Evolutionary conservation across 92 coral and sea anemone species (phyloP), one percentile per base, ranked within the genome.

Genomic region (Parazoanthus darwini): DNA sequence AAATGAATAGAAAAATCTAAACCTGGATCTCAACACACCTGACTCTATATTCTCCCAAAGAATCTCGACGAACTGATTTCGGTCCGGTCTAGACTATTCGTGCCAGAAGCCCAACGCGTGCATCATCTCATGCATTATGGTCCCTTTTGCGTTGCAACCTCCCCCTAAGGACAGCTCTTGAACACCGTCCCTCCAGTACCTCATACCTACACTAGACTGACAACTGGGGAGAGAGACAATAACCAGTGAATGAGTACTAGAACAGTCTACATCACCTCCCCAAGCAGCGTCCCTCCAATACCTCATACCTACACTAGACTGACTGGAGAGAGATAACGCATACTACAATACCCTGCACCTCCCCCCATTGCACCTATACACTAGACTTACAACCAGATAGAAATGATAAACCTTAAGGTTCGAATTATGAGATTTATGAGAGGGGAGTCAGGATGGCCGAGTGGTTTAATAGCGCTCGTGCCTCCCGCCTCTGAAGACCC

Each of bases 41-140:
- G 75, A 59, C 23, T 65, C 70, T n/a, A 94, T 89, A 74, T 94
- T 94, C 86, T 94, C 97, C 97, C 97, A 94, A 4, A 94, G 67
- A 15, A 94, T 88, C 85, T 94, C 97, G 25, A 94, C 93, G 86
- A 82, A 94, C 54, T 88, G 90, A 88, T 94, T 91, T 23, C 97
- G 91, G 74, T 94, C 97, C 14, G 97, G 95, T 89, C 97, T 79
- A 39, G 95, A 86, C 81, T 94, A 94, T 66, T 94, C 96, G 83
- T 94, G 96, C 96, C 96, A 94, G 77, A 92, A 94, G 5, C 97
- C 97, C 20, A 94, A 11, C 18, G 97, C 94, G 87, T 94, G 97
- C 89, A 94, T 93, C 54, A 94, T 88, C 85, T 94, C 97, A 50
- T 94, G 97, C 82, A 94, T 80, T n/a, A 90, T 90, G 15, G 94